Base-by-base conservation (phyloP, 2,113 vertebrate genomes). In the Microtus montanus region DNA sequence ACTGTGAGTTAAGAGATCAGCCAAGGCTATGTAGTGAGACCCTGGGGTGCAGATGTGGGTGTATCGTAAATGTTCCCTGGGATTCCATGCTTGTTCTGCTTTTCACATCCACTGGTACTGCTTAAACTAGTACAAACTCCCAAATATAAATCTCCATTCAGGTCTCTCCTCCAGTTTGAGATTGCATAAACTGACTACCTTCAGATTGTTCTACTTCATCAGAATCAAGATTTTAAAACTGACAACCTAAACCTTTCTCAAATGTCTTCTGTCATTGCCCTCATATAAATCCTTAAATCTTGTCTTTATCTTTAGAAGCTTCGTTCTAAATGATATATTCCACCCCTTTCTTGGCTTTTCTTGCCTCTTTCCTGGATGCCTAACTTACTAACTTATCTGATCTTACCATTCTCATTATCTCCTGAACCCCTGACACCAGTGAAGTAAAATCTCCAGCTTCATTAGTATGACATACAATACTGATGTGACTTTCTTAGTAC, bases 261-360 rank as follows among this genome's bases (percentile, higher is more conserved):
- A 33, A 44, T 82, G 19, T 87, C 38, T 94, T 75, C 12, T 84
- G 6, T 58, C 12, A 82, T 30, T 95, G 44, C 33, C 44, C 17
- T 92, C 20, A 10, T 52, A 92, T 89, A 91, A 96, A 38, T 11
- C 47, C 47, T 92, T 17, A 44, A 38, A 92, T 83, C 17, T 66
- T 89, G 44, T 63, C 49, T 92, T 91, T 97, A 77, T 90, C 90
- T 96, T 54, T 52, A 73, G 89, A 94, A 83, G 3, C 28, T 89
- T 41, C 7, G n/a, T 92, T 61, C 71, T 93, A 80, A 93, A 52
- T 93, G 64, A 85, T 49, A 20, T 61, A 24, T 89, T 30, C n/a
- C 15, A 77, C 20, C 83, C 33, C 38, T 52, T 89, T 79, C 38
- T 95, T 89, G 52, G 35, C 22, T 77, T 64, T 94, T 80, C 49